phyloP scores from a whole-genome alignment of 2,797 vertebrate species.

The Lacerta bilineata region DNA sequence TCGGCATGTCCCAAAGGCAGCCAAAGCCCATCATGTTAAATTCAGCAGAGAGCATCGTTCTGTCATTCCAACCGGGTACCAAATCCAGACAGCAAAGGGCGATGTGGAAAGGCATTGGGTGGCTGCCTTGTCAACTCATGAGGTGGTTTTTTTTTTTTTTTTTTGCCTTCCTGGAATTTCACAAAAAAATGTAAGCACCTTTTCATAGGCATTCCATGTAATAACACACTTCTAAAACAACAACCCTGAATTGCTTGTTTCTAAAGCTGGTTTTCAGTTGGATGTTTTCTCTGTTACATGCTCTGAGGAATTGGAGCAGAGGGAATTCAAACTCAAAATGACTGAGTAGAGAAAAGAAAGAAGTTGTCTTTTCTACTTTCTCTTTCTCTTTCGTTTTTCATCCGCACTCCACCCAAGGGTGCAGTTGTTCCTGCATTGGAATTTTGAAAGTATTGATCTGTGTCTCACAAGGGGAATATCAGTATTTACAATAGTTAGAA shows the following conservation, averaged over 20 bases:
- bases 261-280: neutral
- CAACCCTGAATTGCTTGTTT: too few species aligned
- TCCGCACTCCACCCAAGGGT: neutral
- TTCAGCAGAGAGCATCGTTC: neutral
- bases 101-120: neutral
- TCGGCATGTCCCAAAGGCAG: neutral
- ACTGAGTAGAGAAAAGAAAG: slow-evolving; percentile 20
- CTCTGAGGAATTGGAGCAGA: neutral
- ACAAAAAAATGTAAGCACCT: neutral
- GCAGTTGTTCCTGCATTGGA: neutral
- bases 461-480: slow-evolving; percentile 26
- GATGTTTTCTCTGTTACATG: neutral
- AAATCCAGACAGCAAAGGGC: neutral
- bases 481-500: neutral
- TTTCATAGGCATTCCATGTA: neutral
- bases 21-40: neutral
- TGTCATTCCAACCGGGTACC: too few species aligned
- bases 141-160: too few species aligned
- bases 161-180: neutral
- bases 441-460: neutral
- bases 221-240: too few species aligned
- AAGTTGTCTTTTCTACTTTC: neutral
- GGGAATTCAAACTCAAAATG: neutral
- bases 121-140: neutral
- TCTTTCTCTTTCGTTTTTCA: neutral